Percentiles rank a stretch among this genome's conserved stretches.
phyloP scores from a whole-genome alignment of 2,797 vertebrate species.

The Molossus alvarezi region DNA sequence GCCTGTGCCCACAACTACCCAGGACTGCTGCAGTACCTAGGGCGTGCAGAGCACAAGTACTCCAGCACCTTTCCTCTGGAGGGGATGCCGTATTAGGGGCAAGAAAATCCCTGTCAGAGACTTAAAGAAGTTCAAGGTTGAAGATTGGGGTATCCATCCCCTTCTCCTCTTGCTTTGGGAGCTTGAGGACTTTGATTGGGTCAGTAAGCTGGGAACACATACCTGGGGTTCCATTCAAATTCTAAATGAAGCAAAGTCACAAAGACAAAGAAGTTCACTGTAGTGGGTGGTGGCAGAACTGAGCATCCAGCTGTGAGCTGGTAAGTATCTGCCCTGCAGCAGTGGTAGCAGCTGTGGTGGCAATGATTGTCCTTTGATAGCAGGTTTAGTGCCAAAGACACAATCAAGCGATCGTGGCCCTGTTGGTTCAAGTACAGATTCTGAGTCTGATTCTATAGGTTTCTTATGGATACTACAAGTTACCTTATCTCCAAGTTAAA shows the following conservation, averaged over 20 bases:
- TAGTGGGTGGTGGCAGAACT: neutral
- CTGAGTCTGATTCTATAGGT: neutral
- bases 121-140: neutral
- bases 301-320: neutral
- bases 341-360: neutral
- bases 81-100: neutral
- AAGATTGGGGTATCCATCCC: neutral
- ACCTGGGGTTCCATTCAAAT: neutral
- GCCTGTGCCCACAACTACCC: neutral
- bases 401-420: neutral
- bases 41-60: neutral
- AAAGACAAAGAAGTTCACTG: neutral
- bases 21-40: neutral
- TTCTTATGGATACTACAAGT: neutral
- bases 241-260: neutral
- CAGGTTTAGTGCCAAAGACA: neutral
- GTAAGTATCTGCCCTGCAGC: rapidly evolving
- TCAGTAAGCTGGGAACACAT: neutral
- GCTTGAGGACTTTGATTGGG: neutral
- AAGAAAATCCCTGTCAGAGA: neutral
- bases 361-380: neutral
- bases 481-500: neutral
- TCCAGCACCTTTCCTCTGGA: neutral
- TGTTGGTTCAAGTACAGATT: neutral
- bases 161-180: neutral